Base-by-base conservation (phyloP, 2,888 invertebrate genomes). In the Caenorhabditis macrosperma region DNA sequence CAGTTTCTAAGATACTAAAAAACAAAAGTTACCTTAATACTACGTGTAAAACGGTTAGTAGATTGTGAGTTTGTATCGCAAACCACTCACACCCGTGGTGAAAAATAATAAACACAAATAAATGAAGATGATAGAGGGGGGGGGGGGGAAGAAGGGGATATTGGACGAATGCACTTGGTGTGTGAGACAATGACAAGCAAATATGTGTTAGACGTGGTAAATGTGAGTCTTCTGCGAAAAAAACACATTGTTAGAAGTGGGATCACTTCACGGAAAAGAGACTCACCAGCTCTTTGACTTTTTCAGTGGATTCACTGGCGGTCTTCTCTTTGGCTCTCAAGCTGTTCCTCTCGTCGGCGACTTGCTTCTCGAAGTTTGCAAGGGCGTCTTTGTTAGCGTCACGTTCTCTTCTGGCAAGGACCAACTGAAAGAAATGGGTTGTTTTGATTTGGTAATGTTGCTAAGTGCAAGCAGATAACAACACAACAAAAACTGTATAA, bases 351-450 rank as follows among this genome's bases (percentile, higher is more conserved):
- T 80, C 80, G 0, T 80, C 75, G 1, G 64, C 35, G 24, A 80
- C 75, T 17, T 69, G 69, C 50, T 81, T 81, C 44, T 90, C 89
- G 26, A 76, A 81, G n/a, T 75, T 82, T 5, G 55, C 46, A 41
- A 88, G 61, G 2, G 82, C 76, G 24, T 90, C 90, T 57, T 88
- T 84, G 75, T 86, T 81, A 7, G 82, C 77, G 64, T 90, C 90
- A 2, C 90, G 85, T 72, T 90, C 90, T 26, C 90, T 82, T 12
- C 90, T 82, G 3, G 88, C 85, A 67, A 90, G 84, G 7, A 88
- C 87, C 28, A 90, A 68, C 87, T 90, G 74, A 64, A 85, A 81
- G 0, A n/a, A n/a, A n/a, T n/a, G n/a, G n/a, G n/a, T n/a, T n/a
- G n/a, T n/a, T n/a, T n/a, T n/a, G n/a, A n/a, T n/a, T n/a, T n/a